Conservation (phyloP, 2,797 vertebrate genomes). For the Galagoides demidoff region DNA sequence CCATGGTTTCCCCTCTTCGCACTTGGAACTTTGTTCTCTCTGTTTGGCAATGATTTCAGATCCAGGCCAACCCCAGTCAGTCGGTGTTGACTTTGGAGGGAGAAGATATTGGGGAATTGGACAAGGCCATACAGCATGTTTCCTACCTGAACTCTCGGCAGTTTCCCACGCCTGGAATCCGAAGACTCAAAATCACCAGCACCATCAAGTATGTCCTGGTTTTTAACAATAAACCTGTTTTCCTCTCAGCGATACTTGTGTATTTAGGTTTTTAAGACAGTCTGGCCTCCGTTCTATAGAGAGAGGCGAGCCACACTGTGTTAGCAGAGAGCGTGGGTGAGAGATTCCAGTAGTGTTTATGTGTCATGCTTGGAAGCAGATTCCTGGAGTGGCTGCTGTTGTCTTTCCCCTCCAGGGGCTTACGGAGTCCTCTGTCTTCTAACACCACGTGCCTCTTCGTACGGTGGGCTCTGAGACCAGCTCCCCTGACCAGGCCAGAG, state of each 20-base stretch:
- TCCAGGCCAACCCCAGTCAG: slow-evolving; percentile 94
- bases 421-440: not conserved
- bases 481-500: too few species aligned
- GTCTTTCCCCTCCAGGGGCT: rapidly evolving
- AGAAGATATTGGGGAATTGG: slow-evolving; percentile 93
- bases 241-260: rapidly evolving
- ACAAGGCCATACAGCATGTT: slow-evolving; percentile 96
- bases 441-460: not conserved
- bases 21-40: not conserved
- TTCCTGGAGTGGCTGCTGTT: rapidly evolving
- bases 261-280: not conserved
- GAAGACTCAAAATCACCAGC: slow-evolving; percentile 93
- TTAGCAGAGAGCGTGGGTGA: not conserved
- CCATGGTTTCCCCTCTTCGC: not conserved
- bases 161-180: slow-evolving; percentile 97
- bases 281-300: not conserved
- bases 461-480: rapidly evolving
- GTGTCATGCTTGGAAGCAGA: rapidly evolving
- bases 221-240: rapidly evolving
- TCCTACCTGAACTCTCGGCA: slow-evolving; percentile 97
- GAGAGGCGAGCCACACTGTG: rapidly evolving
- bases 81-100: slow-evolving; percentile 93
- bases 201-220: slow-evolving; percentile 89
- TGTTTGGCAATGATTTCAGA: slow-evolving; percentile 82
- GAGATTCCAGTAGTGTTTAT: rapidly evolving